Percentiles rank a stretch among this genome's conserved stretches.
phyloP scores from a whole-genome alignment of 2,888 invertebrate species.

The Crematogaster levior region DNA sequence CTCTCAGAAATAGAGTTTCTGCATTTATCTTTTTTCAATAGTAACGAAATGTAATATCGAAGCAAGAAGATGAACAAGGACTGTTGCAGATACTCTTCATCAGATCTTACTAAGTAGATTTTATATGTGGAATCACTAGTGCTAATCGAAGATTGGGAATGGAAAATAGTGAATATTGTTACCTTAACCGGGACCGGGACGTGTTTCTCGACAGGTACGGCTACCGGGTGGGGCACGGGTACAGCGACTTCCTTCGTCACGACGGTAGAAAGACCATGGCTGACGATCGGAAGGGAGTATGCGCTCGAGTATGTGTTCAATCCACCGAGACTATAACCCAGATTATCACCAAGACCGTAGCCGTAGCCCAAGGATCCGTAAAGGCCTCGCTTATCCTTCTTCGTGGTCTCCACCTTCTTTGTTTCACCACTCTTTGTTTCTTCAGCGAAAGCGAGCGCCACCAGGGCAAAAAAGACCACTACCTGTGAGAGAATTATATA shows the following conservation, averaged over 20 bases:
- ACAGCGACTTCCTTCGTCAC: constrained; percentile 86
- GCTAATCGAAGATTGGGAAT: neutral
- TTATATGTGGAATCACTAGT: neutral
- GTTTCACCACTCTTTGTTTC: constrained; percentile 70
- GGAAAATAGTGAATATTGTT: constrained; percentile 29
- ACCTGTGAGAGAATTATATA: too few species aligned
- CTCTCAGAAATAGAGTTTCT: neutral
- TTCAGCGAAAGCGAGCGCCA: constrained; percentile 83
- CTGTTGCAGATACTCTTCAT: neutral
- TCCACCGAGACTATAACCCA: constrained; percentile 56
- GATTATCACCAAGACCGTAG: constrained; percentile 28
- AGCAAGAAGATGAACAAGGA: neutral
- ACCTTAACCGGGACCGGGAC: constrained; percentile 86
- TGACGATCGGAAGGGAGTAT: constrained; percentile 49
- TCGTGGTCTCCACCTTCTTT: constrained; percentile 67
- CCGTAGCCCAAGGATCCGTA: constrained; percentile 76
- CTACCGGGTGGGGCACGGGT: constrained; percentile 87
- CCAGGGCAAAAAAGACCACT: constrained; percentile 81
- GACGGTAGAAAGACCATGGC: constrained; percentile 83
- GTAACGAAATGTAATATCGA: neutral
- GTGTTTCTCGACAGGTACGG: constrained; percentile 86
- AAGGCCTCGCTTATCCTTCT: constrained; percentile 79
- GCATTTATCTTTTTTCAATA: neutral
- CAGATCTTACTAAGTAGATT: neutral
- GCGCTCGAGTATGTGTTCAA: constrained; percentile 44